These are phyloP conservation scores for Dendropsophus ebraccatus DNA, from an alignment of 2,113 vertebrate genomes.

Conservation along the genomic window DNA sequence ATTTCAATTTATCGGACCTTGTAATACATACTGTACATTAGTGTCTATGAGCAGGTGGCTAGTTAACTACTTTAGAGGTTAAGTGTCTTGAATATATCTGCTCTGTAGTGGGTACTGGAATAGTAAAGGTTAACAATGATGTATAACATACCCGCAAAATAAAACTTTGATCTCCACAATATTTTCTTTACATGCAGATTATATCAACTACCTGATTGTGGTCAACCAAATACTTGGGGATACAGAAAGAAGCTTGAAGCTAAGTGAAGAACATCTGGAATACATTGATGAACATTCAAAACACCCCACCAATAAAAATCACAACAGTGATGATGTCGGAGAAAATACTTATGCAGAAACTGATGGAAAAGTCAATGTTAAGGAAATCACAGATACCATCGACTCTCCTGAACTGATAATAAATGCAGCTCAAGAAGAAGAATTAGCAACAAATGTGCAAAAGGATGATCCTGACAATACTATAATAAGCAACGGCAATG, in stretches of 20 bases:
- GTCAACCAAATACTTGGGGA: conserved; percentile 64
- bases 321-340: conserved; percentile 56
- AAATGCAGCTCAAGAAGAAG: background rate
- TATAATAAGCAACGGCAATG: background rate
- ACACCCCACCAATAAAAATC: conserved; percentile 43
- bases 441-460: background rate
- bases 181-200: conserved; percentile 61
- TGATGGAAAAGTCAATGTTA: background rate
- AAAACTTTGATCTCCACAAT: background rate
- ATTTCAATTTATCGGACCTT: too few relatives aligned
- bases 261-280: conserved; percentile 63
- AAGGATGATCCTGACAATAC: background rate
- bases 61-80: too few relatives aligned
- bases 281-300: conserved; percentile 54
- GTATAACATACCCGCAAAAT: background rate
- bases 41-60: too few relatives aligned
- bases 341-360: conserved; percentile 24
- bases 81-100: too few relatives aligned
- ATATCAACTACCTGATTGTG: conserved; percentile 65
- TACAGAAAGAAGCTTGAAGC: conserved; percentile 64
- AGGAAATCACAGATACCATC: background rate
- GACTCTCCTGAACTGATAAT: background rate
- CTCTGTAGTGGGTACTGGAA: too few relatives aligned
- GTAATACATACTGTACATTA: too few relatives aligned
- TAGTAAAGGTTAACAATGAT: background rate